phyloP scores from a whole-genome alignment of 2,888 invertebrate species.

The Lymantria dispar region DNA sequence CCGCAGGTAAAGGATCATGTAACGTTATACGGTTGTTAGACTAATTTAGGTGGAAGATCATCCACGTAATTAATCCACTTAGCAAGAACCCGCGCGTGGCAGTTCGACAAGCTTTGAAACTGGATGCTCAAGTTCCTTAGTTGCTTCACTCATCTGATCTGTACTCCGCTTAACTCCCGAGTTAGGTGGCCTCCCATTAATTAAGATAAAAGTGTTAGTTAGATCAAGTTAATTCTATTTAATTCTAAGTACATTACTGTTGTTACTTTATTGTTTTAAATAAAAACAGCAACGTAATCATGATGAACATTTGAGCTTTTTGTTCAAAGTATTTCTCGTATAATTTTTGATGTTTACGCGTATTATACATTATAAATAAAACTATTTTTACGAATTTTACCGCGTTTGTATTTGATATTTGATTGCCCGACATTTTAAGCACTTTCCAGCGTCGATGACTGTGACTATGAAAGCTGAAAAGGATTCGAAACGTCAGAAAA shows the following conservation, averaged over 20 bases:
- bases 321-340: no score
- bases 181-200: constrained; percentile 30
- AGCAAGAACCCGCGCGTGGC: constrained; percentile 47
- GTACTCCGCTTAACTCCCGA: constrained; percentile 12
- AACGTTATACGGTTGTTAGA: constrained; percentile 61
- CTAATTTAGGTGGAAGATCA: constrained; percentile 72
- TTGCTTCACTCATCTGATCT: constrained; percentile 28
- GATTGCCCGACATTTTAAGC: no score
- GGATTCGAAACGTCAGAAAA: no score
- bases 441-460: no score
- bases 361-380: no score
- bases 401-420: no score
- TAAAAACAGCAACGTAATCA: neutral
- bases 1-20: constrained; percentile 27
- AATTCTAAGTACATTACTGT: constrained; percentile 1
- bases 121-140: constrained; percentile 39
- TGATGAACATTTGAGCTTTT: no score
- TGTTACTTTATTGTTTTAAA: neutral
- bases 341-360: no score
- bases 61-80: constrained; percentile 78
- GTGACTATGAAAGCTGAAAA: no score
- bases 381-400: no score
- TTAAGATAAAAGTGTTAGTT: constrained; percentile 5
- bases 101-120: constrained; percentile 57
- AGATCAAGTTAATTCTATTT: constrained; percentile 8